A percentile compares a stretch with the other conserved stretches of the same genome.
These are phyloP conservation scores for Diplogasteroides magnus DNA, from an alignment of 1,140 invertebrate species.

Conservation along the genomic window DNA sequence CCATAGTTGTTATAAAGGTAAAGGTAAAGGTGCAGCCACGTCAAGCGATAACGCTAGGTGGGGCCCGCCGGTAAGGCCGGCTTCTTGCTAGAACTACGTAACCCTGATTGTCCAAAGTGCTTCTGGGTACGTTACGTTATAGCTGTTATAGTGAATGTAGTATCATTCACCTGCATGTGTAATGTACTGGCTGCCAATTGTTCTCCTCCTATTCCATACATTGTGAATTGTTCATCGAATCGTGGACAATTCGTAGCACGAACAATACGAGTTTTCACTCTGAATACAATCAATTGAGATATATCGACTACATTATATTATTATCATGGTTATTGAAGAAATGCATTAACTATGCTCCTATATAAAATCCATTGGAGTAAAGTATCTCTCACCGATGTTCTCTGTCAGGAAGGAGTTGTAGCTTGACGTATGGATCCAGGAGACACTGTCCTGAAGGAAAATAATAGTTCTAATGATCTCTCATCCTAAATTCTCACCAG, in stretches of 20 bases:
- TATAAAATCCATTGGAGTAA: background rate
- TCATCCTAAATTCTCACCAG: too few relatives aligned
- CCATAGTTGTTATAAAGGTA: too few relatives aligned
- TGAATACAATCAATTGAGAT: constrained; percentile 59
- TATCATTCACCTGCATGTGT: constrained; percentile 81
- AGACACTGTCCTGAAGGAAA: constrained; percentile 30
- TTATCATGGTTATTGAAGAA: background rate
- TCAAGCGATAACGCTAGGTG: too few relatives aligned
- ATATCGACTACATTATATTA: background rate
- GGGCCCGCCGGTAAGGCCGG: too few relatives aligned
- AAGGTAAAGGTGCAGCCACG: too few relatives aligned
- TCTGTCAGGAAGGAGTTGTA: constrained; percentile 72
- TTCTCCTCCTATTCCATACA: constrained; percentile 79
- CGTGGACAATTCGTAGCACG: constrained; percentile 83
- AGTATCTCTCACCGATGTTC: background rate
- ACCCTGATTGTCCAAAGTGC: too few relatives aligned
- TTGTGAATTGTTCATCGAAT: constrained; percentile 93
- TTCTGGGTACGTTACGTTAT: too few relatives aligned
- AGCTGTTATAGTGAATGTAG: too few relatives aligned
- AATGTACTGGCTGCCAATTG: constrained; percentile 77
- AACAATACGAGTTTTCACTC: constrained; percentile 83
- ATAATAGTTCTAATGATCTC: too few relatives aligned
- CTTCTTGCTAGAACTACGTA: too few relatives aligned
- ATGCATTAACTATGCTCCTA: background rate
- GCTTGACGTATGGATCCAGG: constrained; percentile 83